These are phyloP conservation scores for Chlorodrepanis virens DNA, from an alignment of 2,113 vertebrate species.

Conservation along the genomic window DNA sequence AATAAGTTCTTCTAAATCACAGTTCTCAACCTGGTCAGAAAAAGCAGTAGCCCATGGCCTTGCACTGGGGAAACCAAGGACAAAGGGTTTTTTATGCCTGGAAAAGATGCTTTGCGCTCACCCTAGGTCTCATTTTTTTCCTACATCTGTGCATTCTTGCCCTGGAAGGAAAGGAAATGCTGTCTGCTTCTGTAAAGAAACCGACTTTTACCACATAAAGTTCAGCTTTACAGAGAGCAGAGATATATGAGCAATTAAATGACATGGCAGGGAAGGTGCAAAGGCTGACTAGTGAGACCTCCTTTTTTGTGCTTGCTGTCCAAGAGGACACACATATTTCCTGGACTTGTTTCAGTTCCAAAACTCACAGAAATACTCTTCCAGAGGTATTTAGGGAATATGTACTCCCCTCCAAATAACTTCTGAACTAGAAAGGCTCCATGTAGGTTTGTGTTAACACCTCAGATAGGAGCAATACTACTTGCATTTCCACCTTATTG, in stretches of 20 bases:
- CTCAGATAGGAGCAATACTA: not conserved
- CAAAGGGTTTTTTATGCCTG: not conserved
- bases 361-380: not conserved
- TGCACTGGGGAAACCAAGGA: not conserved
- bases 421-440: not conserved
- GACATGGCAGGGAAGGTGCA: not conserved
- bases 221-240: not conserved
- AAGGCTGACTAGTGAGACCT: not conserved
- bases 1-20: not conserved
- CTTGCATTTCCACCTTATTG: not conserved
- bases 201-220: not conserved
- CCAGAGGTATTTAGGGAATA: not conserved
- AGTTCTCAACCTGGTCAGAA: not conserved
- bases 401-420: rapidly evolving
- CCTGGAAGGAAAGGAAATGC: not conserved
- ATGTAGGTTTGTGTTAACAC: not conserved
- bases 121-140: not conserved
- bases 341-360: not conserved
- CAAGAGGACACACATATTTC: not conserved
- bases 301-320: not conserved
- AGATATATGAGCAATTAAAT: not conserved
- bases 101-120: not conserved
- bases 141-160: not conserved
- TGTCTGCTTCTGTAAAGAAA: not conserved
- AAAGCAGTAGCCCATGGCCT: not conserved